phyloP scores from a whole-genome alignment of 1,140 invertebrate genomes.

The Lamellibrachia luymesi region DNA sequence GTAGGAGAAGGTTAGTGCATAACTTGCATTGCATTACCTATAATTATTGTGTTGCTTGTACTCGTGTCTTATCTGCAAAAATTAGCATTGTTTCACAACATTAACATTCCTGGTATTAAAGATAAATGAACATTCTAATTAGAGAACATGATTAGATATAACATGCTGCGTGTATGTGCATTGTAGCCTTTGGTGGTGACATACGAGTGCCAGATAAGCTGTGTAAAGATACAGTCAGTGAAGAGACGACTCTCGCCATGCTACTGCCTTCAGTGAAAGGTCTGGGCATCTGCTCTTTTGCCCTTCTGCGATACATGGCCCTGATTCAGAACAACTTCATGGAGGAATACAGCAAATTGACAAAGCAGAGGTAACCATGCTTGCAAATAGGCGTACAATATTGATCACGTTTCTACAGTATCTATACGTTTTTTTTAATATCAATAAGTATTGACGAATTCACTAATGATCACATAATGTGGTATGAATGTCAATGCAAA shows the following conservation, averaged over 20 bases:
- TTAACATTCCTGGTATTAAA: neutral
- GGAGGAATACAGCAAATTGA: constrained; percentile 31
- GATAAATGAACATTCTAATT: neutral
- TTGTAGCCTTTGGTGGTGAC: constrained; percentile 23
- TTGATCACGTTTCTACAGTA: too few species aligned
- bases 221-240: constrained; percentile 31
- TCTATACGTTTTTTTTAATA: too few species aligned
- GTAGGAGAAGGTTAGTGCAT: neutral
- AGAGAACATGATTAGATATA: neutral
- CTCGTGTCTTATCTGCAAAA: neutral
- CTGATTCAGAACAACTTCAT: constrained; percentile 43
- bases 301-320: constrained; percentile 37
- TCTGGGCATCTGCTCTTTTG: constrained; percentile 39
- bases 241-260: constrained; percentile 31
- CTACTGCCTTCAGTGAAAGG: constrained; percentile 37
- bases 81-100: neutral
- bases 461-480: too few species aligned
- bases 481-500: too few species aligned
- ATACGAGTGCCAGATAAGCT: constrained; percentile 30
- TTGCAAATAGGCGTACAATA: neutral
- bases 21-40: too few species aligned
- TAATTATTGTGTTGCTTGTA: neutral
- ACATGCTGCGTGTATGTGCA: neutral
- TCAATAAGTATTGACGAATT: too few species aligned
- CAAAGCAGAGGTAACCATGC: constrained; percentile 26